These are phyloP conservation scores for Cuculus canorus DNA, from an alignment of 2,797 vertebrate species.

Conservation along the genomic window DNA sequence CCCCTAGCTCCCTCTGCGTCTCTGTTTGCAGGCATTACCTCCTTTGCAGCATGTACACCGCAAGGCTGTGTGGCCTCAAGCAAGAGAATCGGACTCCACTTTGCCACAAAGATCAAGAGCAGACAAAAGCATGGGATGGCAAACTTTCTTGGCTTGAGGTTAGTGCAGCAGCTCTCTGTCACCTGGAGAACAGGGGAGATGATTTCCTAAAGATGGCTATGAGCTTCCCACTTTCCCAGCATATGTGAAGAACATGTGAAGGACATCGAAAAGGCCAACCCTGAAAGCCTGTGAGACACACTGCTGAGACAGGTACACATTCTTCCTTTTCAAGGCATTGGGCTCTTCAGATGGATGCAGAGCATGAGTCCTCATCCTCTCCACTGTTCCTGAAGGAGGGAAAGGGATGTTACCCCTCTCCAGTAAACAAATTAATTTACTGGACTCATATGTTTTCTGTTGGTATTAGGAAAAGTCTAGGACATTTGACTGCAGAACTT, in stretches of 20 bases:
- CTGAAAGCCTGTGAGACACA: neutral
- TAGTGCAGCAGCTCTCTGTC: neutral
- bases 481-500: neutral
- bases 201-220: neutral
- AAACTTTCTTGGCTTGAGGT: neutral
- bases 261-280: neutral
- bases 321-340: neutral
- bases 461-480: neutral
- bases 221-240: neutral
- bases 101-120: neutral
- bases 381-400: neutral
- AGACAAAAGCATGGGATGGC: neutral
- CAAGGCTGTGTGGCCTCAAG: neutral
- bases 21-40: neutral
- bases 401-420: neutral
- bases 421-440: neutral
- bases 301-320: neutral
- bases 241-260: neutral
- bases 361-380: neutral
- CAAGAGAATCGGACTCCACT: neutral
- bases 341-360: neutral
- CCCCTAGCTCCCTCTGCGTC: neutral
- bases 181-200: neutral
- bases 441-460: neutral
- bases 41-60: neutral